Conservation (phyloP, 2,113 vertebrate genomes). For the Ellobius talpinus region DNA sequence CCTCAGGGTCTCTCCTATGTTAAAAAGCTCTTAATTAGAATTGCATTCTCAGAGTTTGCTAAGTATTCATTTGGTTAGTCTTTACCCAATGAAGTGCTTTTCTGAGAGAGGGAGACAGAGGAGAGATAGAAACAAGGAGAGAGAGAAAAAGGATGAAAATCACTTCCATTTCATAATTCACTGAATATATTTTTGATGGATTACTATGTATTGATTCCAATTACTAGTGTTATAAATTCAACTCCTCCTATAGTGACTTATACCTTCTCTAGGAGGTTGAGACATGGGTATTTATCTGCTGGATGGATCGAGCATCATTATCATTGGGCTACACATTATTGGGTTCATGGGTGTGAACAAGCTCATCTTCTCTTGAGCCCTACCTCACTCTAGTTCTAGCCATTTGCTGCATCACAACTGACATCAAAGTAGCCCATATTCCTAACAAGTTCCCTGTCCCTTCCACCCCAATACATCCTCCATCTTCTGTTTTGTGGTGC, state of each 20-base stretch:
- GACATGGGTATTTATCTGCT: not conserved
- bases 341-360: rapidly evolving
- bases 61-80: conserved; percentile 70
- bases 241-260: not conserved
- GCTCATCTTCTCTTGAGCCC: not conserved
- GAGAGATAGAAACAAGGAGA: too few relatives aligned
- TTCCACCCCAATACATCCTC: not conserved
- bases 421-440: too few relatives aligned
- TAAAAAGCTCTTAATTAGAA: conserved; percentile 75
- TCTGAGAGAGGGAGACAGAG: conserved; percentile 1
- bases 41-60: conserved; percentile 60
- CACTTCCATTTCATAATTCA: conserved; percentile 64
- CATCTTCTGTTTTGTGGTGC: too few relatives aligned
- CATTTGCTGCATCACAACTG: not conserved
- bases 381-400: not conserved
- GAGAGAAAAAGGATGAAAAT: conserved; percentile 27
- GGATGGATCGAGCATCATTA: not conserved
- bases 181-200: conserved; percentile 58
- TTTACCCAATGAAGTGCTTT: conserved; percentile 69
- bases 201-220: conserved; percentile 27
- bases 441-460: too few relatives aligned
- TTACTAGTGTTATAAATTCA: not conserved
- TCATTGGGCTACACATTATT: rapidly evolving
- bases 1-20: conserved; percentile 46
- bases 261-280: not conserved